Base-by-base conservation (phyloP, 2,888 invertebrate genomes). In the Lordiphosa fenestrarum region DNA sequence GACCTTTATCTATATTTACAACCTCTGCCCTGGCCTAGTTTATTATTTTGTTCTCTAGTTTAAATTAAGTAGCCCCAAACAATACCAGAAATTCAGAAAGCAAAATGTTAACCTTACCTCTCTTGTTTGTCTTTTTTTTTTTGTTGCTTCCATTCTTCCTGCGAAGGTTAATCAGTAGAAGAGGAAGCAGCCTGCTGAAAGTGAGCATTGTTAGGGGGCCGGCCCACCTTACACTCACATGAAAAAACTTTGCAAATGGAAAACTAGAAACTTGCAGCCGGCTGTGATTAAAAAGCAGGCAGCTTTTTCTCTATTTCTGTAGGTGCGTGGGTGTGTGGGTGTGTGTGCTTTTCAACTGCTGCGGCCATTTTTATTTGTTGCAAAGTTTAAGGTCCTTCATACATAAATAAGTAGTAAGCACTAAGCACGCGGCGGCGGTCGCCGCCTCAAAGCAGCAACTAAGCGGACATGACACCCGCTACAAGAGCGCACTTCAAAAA, bases 371-470 rank as follows among this genome's bases (percentile, higher is more conserved):
- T 76, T 73, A 76, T 84, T 73, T 69, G 64, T 74, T 68, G 68
- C 73, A 81, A 82, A 81, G 85, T 84, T 81, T 82, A 81, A 81
- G 84, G 81, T 81, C 73, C 84, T 84, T 77, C 84, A 84, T 84
- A 81, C 78, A 80, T 84, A 84, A 80, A 80, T 84, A 78, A 80
- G 83, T 68, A 78, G 75, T 78, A 74, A 70, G 64, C 50, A 57
- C 52, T 78, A 74, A 70, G 64, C 50, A 57, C 52, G 54, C 52
- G 48, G 51, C 38, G 33, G 36, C 42, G 23, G 35, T 44, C 44
- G 64, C 61, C 66, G 76, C 73, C 64, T 75, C 80, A 77, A 83
- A 77, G 80, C 66, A 67, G 53, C 73, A 77, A 61, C 76, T 71
- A 70, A 80, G 64, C 81, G 77, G 76, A 83, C 77, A 83, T 83